These are phyloP conservation scores for Donacobius atricapilla DNA, from an alignment of 2,113 vertebrate species.

Conservation along the genomic window DNA sequence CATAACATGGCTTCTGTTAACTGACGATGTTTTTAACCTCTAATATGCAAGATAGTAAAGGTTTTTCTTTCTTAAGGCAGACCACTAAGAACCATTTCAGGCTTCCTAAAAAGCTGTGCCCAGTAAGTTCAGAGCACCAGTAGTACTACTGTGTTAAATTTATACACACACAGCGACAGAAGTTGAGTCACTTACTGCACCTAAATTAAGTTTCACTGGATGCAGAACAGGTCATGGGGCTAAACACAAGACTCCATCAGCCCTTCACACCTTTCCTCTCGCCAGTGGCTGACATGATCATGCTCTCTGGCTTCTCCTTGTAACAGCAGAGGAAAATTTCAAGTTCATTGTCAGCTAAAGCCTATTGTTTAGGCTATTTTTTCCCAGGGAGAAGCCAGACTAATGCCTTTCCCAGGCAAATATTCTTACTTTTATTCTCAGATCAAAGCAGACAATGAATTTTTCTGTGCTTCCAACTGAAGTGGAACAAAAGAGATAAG, in stretches of 20 bases:
- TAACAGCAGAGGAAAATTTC: neutral
- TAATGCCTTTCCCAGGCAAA: neutral
- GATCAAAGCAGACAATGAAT: neutral
- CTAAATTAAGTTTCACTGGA: neutral
- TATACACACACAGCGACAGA: fast-evolving
- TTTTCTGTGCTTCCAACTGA: neutral
- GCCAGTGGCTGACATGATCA: neutral
- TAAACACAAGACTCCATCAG: neutral
- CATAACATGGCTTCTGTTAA: neutral
- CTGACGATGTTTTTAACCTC: neutral
- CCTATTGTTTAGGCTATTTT: neutral
- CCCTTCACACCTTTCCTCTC: neutral
- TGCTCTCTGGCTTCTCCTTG: neutral
- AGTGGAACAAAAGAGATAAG: neutral
- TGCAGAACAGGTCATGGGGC: neutral
- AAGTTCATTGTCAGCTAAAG: neutral
- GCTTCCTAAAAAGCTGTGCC: neutral
- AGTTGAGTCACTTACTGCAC: neutral
- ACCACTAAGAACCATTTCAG: neutral
- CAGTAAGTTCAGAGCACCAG: neutral
- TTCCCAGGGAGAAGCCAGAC: neutral
- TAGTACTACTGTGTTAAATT: neutral
- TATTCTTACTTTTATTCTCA: neutral
- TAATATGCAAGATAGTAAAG: neutral
- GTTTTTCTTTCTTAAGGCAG: neutral